Evolutionary conservation across 2,113 vertebrate genomes (phyloP), one percentile per base, ranked within the genome.

Genomic region (Callocephalon fimbriatum): DNA sequence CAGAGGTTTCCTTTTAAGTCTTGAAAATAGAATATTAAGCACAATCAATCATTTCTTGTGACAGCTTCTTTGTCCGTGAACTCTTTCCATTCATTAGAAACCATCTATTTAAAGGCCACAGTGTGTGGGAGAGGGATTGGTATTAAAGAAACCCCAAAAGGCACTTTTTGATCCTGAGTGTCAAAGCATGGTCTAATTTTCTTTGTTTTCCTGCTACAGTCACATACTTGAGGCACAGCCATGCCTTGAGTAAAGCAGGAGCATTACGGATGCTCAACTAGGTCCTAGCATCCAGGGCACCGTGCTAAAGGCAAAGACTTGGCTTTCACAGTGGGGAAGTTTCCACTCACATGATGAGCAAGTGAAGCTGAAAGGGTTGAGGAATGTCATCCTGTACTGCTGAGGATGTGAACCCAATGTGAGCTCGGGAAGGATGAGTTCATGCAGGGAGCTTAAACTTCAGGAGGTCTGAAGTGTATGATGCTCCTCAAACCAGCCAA

Each of bases 11-110:
- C 59, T 90, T 93, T 90, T 77, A 90, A 90, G 81, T 77, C 75
- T 54, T 70, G 95, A 88, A 94, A 93, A 86, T 86, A 92, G 95
- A 93, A 88, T 90, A 92, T 80, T 84, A 93, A 90, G 68, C 45
- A 56, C 12, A 86, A 95, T 96, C 89, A 87, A 65, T 88, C 90
- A 92, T 86, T 93, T 63, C 67, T 63, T 3, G 2, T 31, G 82
- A 93, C 95, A 95, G 59, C 16, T 86, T 83, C 71, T 88, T 77
- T 74, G 50, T 63, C 54, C 42, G 8, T 62, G 56, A 96, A 48
- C 67, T 77, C 58, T 47, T 94, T 66, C 42, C 35, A 93, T 80
- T 92, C 90, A 90, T 93, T 83, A 93, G 45, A 65, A 92, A 54
- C 13, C 44, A 53, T 75, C 70, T 90, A 59, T 82, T 91, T 91